These are phyloP conservation scores for Capricornis sumatraensis DNA, from an alignment of 2,113 vertebrate species.

Conservation along the genomic window DNA sequence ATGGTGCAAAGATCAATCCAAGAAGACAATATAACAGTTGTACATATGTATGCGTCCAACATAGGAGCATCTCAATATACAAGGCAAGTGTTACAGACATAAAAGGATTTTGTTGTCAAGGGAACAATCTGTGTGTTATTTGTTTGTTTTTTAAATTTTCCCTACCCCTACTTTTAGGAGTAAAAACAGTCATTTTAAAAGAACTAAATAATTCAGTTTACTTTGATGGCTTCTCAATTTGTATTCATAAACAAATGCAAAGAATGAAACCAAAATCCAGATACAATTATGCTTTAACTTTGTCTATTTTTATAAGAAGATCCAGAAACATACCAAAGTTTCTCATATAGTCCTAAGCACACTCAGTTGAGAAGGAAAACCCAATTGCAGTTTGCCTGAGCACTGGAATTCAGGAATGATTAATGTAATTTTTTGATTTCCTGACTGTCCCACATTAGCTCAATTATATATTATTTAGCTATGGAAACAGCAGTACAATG, in stretches of 20 bases:
- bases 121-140: neutral
- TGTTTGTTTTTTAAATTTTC: neutral
- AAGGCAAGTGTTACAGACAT: neutral
- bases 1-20: neutral
- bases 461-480: slow-evolving; percentile 17
- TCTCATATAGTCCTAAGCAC: neutral
- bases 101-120: neutral
- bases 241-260: neutral
- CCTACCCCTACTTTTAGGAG: neutral
- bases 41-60: neutral
- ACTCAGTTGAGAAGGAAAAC: neutral
- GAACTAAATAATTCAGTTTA: neutral
- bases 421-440: neutral
- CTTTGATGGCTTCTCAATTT: neutral
- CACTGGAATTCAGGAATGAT: neutral
- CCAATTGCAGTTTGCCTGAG: neutral
- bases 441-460: neutral
- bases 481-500: neutral
- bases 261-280: neutral
- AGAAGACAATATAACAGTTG: neutral
- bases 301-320: neutral
- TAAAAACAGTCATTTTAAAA: neutral
- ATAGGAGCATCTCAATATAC: neutral
- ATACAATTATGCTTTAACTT: neutral
- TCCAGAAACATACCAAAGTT: neutral